These are phyloP conservation scores for Perizoma flavofasciatum DNA, from an alignment of 2,888 invertebrate species.

Conservation along the genomic window DNA sequence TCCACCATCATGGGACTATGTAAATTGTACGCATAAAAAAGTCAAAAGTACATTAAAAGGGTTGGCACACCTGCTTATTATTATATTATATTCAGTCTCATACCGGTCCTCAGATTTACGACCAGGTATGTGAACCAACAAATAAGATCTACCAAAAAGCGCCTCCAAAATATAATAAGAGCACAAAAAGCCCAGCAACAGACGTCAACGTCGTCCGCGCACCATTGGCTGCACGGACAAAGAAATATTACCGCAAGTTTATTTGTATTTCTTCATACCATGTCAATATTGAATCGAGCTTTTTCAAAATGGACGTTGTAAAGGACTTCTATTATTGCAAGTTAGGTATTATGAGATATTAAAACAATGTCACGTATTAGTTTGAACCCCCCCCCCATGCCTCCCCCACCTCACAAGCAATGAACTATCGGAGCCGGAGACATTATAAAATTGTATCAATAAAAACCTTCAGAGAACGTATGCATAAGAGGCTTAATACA, in stretches of 20 bases:
- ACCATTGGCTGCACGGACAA: slow-evolving; percentile 79
- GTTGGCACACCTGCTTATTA: slow-evolving; percentile 74
- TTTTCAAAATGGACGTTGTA: slow-evolving; percentile 31
- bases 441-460: slow-evolving; percentile 58
- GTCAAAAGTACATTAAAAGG: slow-evolving; percentile 53
- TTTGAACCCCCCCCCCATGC: slow-evolving; percentile 19
- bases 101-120: slow-evolving; percentile 75
- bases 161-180: slow-evolving; percentile 79
- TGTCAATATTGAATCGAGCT: slow-evolving; percentile 42
- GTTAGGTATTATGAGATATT: slow-evolving; percentile 23
- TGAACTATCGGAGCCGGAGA: slow-evolving; percentile 35
- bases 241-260: slow-evolving; percentile 76
- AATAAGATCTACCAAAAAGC: slow-evolving; percentile 80
- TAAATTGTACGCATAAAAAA: slow-evolving; percentile 41
- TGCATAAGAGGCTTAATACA: slow-evolving; percentile 59
- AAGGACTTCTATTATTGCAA: slow-evolving; percentile 19
- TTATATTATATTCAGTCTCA: slow-evolving; percentile 66
- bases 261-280: slow-evolving; percentile 60
- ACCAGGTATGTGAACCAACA: slow-evolving; percentile 76
- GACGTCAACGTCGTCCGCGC: slow-evolving; percentile 72
- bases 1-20: slow-evolving; percentile 33
- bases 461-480: slow-evolving; percentile 48
- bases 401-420: no score
- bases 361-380: slow-evolving; percentile 31
- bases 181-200: slow-evolving; percentile 77